phyloP scores from a whole-genome alignment of 2,113 vertebrate genomes.

The Nerophis lumbriciformis region DNA sequence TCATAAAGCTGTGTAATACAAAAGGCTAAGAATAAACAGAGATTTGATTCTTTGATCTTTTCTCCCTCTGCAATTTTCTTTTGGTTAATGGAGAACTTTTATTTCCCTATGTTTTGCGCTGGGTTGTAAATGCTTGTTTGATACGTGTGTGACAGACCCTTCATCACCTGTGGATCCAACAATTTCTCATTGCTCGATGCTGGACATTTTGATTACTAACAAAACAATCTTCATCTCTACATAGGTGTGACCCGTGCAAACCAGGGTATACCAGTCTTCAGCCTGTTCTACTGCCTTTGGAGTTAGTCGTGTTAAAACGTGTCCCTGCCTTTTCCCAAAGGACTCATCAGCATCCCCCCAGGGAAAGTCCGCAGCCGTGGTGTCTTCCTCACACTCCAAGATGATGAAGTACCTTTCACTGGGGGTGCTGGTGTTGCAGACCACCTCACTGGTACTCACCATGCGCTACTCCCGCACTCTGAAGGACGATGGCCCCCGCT shows the following conservation, averaged over 20 bases:
- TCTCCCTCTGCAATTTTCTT: not conserved
- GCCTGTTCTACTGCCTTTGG: not conserved
- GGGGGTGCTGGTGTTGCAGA: conserved; percentile 93
- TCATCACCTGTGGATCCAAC: too few species aligned
- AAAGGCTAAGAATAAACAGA: conserved; percentile 4
- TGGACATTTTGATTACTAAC: too few species aligned
- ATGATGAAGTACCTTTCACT: conserved; percentile 89
- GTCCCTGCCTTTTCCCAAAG: conserved; percentile 5
- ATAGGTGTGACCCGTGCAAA: too few species aligned
- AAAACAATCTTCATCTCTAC: too few species aligned
- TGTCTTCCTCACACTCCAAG: conserved; percentile 33
- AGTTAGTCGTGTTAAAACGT: too few species aligned
- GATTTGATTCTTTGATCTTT: not conserved
- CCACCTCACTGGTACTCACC: conserved; percentile 90
- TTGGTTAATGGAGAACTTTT: not conserved
- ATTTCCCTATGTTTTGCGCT: not conserved
- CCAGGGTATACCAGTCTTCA: not conserved
- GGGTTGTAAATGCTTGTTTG: not conserved
- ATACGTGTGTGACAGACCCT: not conserved
- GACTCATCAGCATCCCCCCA: not conserved
- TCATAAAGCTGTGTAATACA: not conserved
- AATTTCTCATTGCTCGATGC: too few species aligned
- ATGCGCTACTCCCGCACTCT: conserved; percentile 96
- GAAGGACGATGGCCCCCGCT: conserved; percentile 85
- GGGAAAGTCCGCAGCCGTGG: conserved; percentile 9